Conservation (phyloP, 2,888 invertebrate species). For the Agrochola circellaris region DNA sequence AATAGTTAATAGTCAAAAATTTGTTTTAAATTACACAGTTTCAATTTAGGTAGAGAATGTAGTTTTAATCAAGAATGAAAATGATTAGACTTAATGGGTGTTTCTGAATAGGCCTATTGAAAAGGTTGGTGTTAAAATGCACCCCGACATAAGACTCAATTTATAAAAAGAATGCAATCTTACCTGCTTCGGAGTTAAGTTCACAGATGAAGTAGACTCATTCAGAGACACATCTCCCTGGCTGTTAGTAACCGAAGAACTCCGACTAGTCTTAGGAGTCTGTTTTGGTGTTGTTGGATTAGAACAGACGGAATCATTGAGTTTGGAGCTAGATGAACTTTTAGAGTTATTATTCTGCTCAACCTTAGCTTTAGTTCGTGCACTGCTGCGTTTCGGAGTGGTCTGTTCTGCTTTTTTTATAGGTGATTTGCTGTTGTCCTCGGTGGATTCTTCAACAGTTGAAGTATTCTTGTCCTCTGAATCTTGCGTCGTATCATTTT, state of each 20-base stretch:
- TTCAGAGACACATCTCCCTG: slow-evolving; percentile 77
- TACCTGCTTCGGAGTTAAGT: slow-evolving; percentile 86
- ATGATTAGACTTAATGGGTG: neutral
- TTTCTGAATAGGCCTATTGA: neutral
- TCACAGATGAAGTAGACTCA: slow-evolving; percentile 73
- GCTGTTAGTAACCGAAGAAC: slow-evolving; percentile 75
- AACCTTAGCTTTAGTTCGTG: slow-evolving; percentile 73
- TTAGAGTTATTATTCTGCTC: slow-evolving; percentile 75
- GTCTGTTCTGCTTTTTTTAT: slow-evolving; percentile 44
- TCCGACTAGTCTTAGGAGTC: slow-evolving; percentile 68
- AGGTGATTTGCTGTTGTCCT: slow-evolving; percentile 42
- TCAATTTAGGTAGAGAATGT: neutral
- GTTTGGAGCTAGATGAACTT: slow-evolving; percentile 71
- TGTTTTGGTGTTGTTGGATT: slow-evolving; percentile 76
- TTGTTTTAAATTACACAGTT: neutral
- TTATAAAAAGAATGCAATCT: slow-evolving; percentile 10
- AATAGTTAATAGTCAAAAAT: too few species aligned
- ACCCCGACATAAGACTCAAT: neutral
- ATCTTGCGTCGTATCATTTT: slow-evolving; percentile 4
- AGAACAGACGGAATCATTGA: slow-evolving; percentile 75
- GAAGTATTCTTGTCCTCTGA: slow-evolving; percentile 35
- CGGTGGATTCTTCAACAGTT: slow-evolving; percentile 8
- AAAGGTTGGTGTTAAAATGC: neutral
- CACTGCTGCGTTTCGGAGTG: slow-evolving; percentile 79
- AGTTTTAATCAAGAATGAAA: neutral